Conservation (phyloP, 2,113 vertebrate genomes). For the Cephalopterus ornatus region DNA sequence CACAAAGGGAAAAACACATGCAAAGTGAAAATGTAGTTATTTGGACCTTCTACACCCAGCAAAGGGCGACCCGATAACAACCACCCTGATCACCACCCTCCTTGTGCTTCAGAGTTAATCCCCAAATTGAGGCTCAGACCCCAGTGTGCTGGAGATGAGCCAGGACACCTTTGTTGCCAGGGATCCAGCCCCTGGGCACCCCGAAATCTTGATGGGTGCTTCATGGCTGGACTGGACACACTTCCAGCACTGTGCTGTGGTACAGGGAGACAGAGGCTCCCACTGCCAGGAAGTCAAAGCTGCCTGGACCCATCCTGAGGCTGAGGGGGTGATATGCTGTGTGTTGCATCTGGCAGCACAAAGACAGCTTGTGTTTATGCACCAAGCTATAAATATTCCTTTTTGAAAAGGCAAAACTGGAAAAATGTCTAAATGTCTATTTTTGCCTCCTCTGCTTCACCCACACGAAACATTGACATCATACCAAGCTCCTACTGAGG, state of each 20-base stretch:
- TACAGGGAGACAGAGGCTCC: not conserved
- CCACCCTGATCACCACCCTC: rapidly evolving
- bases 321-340: not conserved
- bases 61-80: not conserved
- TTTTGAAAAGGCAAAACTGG: slow-evolving; percentile 60
- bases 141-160: not conserved
- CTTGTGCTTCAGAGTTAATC: not conserved
- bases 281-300: not conserved
- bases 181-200: not conserved
- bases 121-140: not conserved
- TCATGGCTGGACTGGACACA: rapidly evolving
- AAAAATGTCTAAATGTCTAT: slow-evolving; percentile 77
- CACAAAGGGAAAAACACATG: rapidly evolving
- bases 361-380: slow-evolving; percentile 62
- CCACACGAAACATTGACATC: slow-evolving; percentile 79
- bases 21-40: not conserved
- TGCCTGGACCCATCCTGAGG: not conserved
- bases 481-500: slow-evolving; percentile 79
- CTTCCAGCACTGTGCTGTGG: not conserved
- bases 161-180: not conserved
- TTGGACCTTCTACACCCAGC: not conserved
- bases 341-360: not conserved
- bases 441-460: slow-evolving; percentile 77
- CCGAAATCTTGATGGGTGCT: rapidly evolving
- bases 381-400: slow-evolving; percentile 52